Evolutionary conservation across 2,888 invertebrate genomes (phyloP), one percentile per base, ranked within the genome.

Genomic region (Phania funesta): DNA sequence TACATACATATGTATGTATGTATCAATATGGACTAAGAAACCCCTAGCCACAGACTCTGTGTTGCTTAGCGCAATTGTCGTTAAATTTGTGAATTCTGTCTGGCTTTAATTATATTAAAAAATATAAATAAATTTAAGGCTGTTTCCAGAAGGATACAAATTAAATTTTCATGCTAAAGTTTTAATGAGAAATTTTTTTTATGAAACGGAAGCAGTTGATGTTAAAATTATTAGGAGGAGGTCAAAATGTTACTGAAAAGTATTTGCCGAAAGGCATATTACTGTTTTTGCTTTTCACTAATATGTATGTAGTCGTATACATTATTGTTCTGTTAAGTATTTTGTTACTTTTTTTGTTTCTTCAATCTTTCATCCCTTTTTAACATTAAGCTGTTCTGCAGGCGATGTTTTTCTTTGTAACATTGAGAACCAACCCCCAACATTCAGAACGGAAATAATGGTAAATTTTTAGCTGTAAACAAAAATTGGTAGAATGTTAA

Each of bases 381-480:
- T 13, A 48, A 22, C n/a, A 46, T 22, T 0, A 48, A 62, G 2
- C 11, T 48, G 29, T 50, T 18, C 24, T 46, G 32, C 9, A 48
- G 11, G 9, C 60, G 11, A 74, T 68, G 60, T 68, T 80, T 68
- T 29, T 8, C 20, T 8, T 7, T 1, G 4, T 16, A 38, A n/a
- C 0, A 26, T 22, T 9, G 11, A 18, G 44, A 62, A 62, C 13
- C 54, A 56, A 60, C 46, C 77, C 62, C 54, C 29, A 44, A 8
- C 9, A 20, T 9, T 26, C 9, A 13, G n/a, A 18, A 6, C 0
- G 8, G 13, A 77, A 74, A 82, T 78, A 82, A 44, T 29, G 74
- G 82, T 78, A 74, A 74, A 46, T 74, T 74, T 70, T 48, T 65
- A 64, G 60, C 56, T 70, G 35, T 1, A 26, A 22, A 38, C 24